Evolutionary conservation across 2,797 vertebrate genomes (phyloP), one percentile per base, ranked within the genome.

Genomic region (Neosilurus mollespiculum): DNA sequence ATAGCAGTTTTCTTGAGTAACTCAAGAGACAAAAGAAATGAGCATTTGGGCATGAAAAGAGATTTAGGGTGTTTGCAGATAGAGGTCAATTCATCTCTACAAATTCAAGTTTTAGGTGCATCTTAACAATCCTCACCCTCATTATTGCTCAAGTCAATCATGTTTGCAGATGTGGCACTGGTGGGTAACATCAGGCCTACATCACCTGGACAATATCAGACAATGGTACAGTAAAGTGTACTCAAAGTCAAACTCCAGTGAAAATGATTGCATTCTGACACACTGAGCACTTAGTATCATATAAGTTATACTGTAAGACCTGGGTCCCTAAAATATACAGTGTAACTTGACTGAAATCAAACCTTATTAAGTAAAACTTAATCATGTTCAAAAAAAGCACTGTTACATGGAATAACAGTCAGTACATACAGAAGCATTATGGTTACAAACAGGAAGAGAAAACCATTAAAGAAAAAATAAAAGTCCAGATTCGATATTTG

Each of bases 361-460:
- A 69, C 6, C 34, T 59, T 4, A 37, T 53, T 18, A 30, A 81
- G 49, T 61, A 84, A 73, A 15, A 26, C 51, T 73, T 53, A 26
- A 18, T 22, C 65, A 61, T 53, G 43, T 64, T 66, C 11, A 80
- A 16, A 16, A 80, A 88, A 87, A 91, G 91, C 88, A 90, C 90
- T 91, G 88, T 88, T 90, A 89, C 90, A 89, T 86, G 83, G 34
- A 85, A 64, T 66, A 78, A 64, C 15, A 61, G 11, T 67, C 83
- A 73, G 90, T 88, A 88, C 85, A 81, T 85, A 93, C 89, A 93
- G 92, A 92, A 93, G 92, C 93, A 93, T 90, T 78, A 66, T 85
- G 87, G 58, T 67, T 88, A 82, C 22, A 69, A 84, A 75, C 67
- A 72, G 12, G 26, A 61, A 78, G 58, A 86, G 18, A 59, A 76